These are phyloP conservation scores for Coryphaenoides rupestris DNA, from an alignment of 2,113 vertebrate species.

Conservation along the genomic window DNA sequence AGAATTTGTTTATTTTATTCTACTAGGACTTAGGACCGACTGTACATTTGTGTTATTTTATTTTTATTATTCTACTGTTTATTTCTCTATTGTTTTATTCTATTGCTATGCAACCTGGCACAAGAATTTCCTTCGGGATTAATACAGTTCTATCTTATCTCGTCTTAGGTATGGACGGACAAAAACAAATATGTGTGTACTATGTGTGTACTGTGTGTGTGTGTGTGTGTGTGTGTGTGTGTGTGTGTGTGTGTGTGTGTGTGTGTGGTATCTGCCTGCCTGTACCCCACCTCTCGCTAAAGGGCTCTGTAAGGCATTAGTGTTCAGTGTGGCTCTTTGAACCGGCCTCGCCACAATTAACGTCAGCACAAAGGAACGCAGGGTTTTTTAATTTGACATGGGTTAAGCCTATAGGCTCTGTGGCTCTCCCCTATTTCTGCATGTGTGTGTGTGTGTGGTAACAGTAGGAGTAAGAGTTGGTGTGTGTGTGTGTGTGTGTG, in stretches of 20 bases:
- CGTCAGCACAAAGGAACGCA: conserved; percentile 39
- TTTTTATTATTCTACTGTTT: no score
- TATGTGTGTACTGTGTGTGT: neutral
- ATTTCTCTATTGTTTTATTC: no score
- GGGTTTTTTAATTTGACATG: conserved; percentile 35
- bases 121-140: no score
- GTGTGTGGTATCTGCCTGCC: no score
- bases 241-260: neutral
- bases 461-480: neutral
- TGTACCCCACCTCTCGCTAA: conserved; percentile 35
- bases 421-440: neutral
- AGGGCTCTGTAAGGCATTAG: conserved; percentile 27
- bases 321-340: conserved; percentile 23
- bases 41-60: no score
- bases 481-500: conserved; percentile 3
- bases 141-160: no score
- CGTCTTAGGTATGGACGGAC: no score
- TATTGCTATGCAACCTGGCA: no score
- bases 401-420: conserved; percentile 9
- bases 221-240: neutral
- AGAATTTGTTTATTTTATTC: no score
- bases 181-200: neutral
- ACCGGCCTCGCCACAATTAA: conserved; percentile 36
- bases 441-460: conserved; percentile 23
- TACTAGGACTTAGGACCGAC: no score